Evolutionary conservation across 2,113 vertebrate genomes (phyloP).

Genomic region (Anolis carolinensis): DNA sequence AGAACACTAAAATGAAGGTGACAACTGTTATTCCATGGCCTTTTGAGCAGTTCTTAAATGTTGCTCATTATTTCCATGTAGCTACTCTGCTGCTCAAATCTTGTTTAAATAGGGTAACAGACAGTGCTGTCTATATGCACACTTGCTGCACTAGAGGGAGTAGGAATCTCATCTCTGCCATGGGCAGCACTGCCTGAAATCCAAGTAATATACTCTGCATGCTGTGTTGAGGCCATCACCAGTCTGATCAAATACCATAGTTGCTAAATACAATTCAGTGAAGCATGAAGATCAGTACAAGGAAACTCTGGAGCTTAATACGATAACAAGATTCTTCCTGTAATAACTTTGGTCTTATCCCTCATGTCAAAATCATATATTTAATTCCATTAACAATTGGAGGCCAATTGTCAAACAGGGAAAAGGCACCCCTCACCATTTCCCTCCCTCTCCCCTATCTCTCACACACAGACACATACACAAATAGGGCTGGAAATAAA

Average conservation of each 20-base stretch:
- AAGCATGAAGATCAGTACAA: not conserved
- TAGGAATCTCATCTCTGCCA: slow-evolving; percentile 45
- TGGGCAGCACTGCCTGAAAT: slow-evolving; percentile 19
- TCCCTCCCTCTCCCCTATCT: not conserved
- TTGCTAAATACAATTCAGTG: not conserved
- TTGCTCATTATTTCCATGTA: not conserved
- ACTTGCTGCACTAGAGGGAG: slow-evolving; percentile 62
- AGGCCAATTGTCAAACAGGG: not conserved
- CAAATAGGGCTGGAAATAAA: not conserved
- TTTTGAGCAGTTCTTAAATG: not conserved
- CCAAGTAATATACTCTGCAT: not conserved
- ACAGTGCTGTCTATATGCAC: slow-evolving; percentile 21
- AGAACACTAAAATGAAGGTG: not conserved
- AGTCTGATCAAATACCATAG: slow-evolving; percentile 4
- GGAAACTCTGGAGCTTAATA: not conserved
- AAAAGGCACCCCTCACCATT: not conserved
- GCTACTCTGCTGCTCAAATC: not conserved
- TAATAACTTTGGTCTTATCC: slow-evolving; percentile 16
- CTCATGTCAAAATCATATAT: slow-evolving; percentile 3
- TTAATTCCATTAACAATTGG: slow-evolving; percentile 13
- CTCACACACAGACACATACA: not conserved
- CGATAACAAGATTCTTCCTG: not conserved
- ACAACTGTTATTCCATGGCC: not conserved
- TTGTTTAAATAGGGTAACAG: rapidly evolving
- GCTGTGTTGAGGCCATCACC: not conserved